Evolutionary conservation across 1,140 invertebrate species (phyloP), one percentile per base, ranked within the genome.

Genomic region (Saccostrea glomerata): DNA sequence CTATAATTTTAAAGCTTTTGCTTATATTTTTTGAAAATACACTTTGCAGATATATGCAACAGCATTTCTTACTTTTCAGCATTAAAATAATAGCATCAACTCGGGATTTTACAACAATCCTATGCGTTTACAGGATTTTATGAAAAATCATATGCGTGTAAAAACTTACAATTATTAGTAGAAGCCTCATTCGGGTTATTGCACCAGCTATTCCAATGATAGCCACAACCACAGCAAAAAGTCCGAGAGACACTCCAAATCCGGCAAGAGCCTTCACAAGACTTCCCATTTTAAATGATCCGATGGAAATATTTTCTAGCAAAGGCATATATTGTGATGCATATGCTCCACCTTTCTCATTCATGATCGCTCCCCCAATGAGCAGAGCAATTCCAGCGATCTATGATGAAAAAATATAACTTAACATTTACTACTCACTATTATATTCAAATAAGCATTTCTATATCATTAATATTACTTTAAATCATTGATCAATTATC

Each of bases 91-190:
- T 47, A 47, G 0, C 47, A 47, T 7, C 47, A 47, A 47, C 47
- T 6, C 47, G 6, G 6, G 47, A 47, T 47, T 47, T 47, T 47
- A 47, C 47, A 9, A 47, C 47, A 36, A 36, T 36, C 30, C 30
- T 36, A 36, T 36, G 30, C 30, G 30, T 47, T 9, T 47, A 0
- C 47, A 47, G 47, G 6, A 47, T 6, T 47, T 36, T 36, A 36
- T 47, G 47, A 47, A 7, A 47, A 47, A 47, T 9, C 47, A 9
- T 47, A 23, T 55, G n/a, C 36, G 11, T 55, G 6, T 25, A n/a
- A n/a, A n/a, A n/a, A 86, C 87, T 86, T 86, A 88, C 87, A 2
- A 88, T 85, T 2, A 88, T 82, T 0, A 88, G 84, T 82, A 88
- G 60, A 1, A 88, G 58, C 47, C 55, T 60, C 54, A 88, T 85